Conservation (phyloP, 2,888 invertebrate genomes). For the Blastobasis adustella region DNA sequence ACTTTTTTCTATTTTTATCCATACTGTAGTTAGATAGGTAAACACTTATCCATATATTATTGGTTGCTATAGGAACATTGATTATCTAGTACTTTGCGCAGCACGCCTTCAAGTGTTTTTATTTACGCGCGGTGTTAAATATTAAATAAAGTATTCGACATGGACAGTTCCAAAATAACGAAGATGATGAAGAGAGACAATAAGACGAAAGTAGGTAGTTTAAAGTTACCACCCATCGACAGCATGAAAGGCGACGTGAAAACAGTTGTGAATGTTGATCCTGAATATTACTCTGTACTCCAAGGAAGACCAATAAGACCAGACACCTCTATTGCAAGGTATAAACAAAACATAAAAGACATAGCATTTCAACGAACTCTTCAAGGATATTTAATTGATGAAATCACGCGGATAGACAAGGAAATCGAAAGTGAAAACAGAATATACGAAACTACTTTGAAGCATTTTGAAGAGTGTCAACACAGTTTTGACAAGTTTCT, state of each 20-base stretch:
- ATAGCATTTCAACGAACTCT: conserved; percentile 52
- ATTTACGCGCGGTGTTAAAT: background rate
- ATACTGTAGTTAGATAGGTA: no score
- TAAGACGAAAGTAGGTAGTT: conserved; percentile 41
- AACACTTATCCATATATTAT: background rate
- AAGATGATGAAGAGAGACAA: conserved; percentile 30
- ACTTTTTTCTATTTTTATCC: no score
- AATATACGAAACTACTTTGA: conserved; percentile 47
- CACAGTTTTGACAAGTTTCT: conserved; percentile 65
- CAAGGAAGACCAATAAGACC: conserved; percentile 75
- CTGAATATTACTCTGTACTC: conserved; percentile 76
- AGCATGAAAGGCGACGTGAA: conserved; percentile 38
- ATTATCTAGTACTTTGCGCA: conserved; percentile 12
- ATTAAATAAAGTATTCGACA: conserved; percentile 1
- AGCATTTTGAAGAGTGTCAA: conserved; percentile 58
- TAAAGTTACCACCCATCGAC: conserved; percentile 59
- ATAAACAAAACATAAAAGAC: conserved; percentile 68
- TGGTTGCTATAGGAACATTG: conserved; percentile 53
- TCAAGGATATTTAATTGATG: conserved; percentile 52
- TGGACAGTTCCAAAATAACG: conserved; percentile 30
- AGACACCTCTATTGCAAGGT: conserved; percentile 68
- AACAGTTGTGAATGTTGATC: conserved; percentile 77
- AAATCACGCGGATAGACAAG: conserved; percentile 55
- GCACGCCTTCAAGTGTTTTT: conserved; percentile 3
- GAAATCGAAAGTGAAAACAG: conserved; percentile 54